Base-by-base conservation (phyloP, 37 sponge, comb jelly and placozoan species). In the Chondrilla cf. caribensis region DNA sequence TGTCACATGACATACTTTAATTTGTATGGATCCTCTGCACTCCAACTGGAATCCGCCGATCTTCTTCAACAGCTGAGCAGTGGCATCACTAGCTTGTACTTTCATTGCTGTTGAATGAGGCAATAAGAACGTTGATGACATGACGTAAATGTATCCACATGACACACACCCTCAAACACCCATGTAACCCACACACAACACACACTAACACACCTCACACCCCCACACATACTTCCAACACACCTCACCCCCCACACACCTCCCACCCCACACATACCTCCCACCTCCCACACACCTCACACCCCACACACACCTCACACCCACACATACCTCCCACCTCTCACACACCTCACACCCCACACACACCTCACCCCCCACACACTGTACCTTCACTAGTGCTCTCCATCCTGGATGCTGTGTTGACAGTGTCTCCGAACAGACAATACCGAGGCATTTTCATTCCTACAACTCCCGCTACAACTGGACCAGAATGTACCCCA, bases 371-470 rank as follows among this genome's bases (percentile, higher is more conserved):
- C 6, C 29, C 4, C 64, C 5, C 29, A 62, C 64, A 73, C 24
- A 19, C 71, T 71, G 38, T 40, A 95, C 96, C 90, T 87, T 89
- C 84, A 87, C 96, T 89, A 26, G 87, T 85, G 43, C 82, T 87
- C 82, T 95, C 96, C 96, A 95, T 95, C 78, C 96, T 81, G 9
- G 88, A 84, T 24, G 96, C 96, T 40, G 93, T 95, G 84, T 95
- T 95, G 62, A 95, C 96, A 17, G 96, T 95, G 54, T 95, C 96
- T 11, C 96, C 96, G 85, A 95, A 95, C 58, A 95, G 70, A 40
- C 96, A 95, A 81, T 87, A 95, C 3, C 96, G 90, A 67, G 96
- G 96, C 96, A 95, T 95, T 79, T 95, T 95, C 18, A 86, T 36
- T 3, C 96, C 96, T 41, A 95, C 92, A n/a, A 95, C 93, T 24